Evolutionary conservation across 2,888 invertebrate genomes (phyloP), one percentile per base, ranked within the genome.

Genomic region (Synanthedon formicaeformis): DNA sequence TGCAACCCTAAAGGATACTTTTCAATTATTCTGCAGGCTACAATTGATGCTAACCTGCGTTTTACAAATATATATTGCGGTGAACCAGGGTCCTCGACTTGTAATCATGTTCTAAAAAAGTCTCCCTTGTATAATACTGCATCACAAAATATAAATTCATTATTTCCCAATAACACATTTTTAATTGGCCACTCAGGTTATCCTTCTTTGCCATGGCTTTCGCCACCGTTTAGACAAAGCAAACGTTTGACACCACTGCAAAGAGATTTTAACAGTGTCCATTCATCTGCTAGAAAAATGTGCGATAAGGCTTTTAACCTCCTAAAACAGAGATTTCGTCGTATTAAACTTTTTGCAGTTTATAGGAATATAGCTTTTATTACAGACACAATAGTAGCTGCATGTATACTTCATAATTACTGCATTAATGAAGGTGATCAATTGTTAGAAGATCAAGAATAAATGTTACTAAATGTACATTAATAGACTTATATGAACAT

Each of bases 61-160:
- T 79, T 80, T 57, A 79, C 76, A 48, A 79, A 78, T 55, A 63
- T 80, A 53, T 80, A 71, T 58, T 80, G 80, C 66, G 80, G 80
- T 41, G 79, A 79, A 61, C 78, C 80, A 54, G 80, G 80, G 4
- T 79, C 79, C 48, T 68, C 68, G 45, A 77, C 69, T 55, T 67
- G 73, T 61, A 55, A 70, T n/a, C 59, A 76, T 54, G 76, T 76
- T 13, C 59, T 79, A 23, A 70, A 69, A 52, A 79, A 73, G 51
- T 80, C 79, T 34, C 79, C 79, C 13, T 56, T 80, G 23, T 78
- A 72, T 53, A 65, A 67, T 53, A 75, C 73, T 56, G 75, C 78
- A 54, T 59, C 58, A 41, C 69, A 75, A 55, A 71, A 74, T 48
- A 67, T 62, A 60, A 67, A 71, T 56, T 53, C 61, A 41, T 57